Base-by-base conservation (phyloP, 2,113 vertebrate species). In the Crypturellus undulatus region DNA sequence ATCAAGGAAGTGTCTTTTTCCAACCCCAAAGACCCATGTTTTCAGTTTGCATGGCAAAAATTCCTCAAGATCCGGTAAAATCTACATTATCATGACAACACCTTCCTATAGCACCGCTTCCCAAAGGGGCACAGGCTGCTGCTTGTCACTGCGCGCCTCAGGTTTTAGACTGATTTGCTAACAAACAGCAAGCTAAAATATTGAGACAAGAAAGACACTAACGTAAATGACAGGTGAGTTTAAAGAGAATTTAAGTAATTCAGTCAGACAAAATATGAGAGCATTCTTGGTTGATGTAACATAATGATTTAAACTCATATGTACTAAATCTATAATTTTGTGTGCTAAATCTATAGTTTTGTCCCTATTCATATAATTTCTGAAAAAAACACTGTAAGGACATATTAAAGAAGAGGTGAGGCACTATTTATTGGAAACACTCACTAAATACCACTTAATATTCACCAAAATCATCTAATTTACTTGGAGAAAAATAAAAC, bases 381-480 rank as follows among this genome's bases (percentile, higher is more conserved):
- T 47, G 28, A 76, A 63, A 45, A 9, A 84, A 87, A 75, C 1
- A 12, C 49, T 26, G 54, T n/a, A 24, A 32, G 3, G 17, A 22
- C 45, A 59, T 52, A 76, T 30, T 47, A 84, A 92, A 76, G 52
- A 94, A 91, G 63, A 52, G 30, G 43, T 77, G 76, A 82, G 63
- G 65, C 70, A 72, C 43, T 67, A 69, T 85, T 47, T 72, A 15
- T 58, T 76, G 67, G 43, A 89, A 79, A 82, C 87, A 69, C 75
- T 93, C 69, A 92, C 30, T 65, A 94, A 89, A 49, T 49, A 11
- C 10, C 49, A 49, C 49, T 49, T 87, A 79, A 82, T 87, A 69
- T 75, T 93, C 69, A 92, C n/a, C 62, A 94, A 89, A 49, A 76
- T 43, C 58, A 92, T 84, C 28, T 56, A 60, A 88, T 8, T 25